Percentiles rank a stretch among this genome's conserved stretches.
phyloP scores from a whole-genome alignment of 2,113 vertebrate genomes.

The Hippocampus zosterae region DNA sequence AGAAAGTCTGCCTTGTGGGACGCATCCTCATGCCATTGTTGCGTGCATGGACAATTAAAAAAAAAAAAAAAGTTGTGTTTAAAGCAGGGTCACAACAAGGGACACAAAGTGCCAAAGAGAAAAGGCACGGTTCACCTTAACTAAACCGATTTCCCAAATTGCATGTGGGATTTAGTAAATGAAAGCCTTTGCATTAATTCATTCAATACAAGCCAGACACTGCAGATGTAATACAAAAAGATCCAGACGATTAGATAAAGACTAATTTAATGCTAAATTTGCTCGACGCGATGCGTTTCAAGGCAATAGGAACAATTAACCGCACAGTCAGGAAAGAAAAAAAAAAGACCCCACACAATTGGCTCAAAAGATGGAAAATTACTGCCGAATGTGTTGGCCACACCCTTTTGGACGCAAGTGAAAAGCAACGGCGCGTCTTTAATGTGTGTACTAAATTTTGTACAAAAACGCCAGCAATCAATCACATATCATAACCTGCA shows the following conservation, averaged over 20 bases:
- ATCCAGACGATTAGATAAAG: constrained; percentile 46
- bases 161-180: constrained; percentile 13
- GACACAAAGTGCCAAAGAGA: not conserved
- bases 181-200: constrained; percentile 4
- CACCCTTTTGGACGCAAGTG: constrained; percentile 49
- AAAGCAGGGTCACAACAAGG: constrained; percentile 14
- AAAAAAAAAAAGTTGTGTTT: not conserved
- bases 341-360: constrained; percentile 40
- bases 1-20: constrained; percentile 34
- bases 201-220: constrained; percentile 23
- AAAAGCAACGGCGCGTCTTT: constrained; percentile 38
- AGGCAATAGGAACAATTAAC: constrained; percentile 40
- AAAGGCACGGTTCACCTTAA: not conserved
- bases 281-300: constrained; percentile 14
- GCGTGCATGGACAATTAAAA: constrained; percentile 4
- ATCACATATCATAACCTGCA: constrained; percentile 32
- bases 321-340: constrained; percentile 22
- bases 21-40: constrained; percentile 11
- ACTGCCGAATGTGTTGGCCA: constrained; percentile 41
- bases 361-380: constrained; percentile 41
- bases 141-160: constrained; percentile 1
- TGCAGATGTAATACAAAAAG: constrained; percentile 49
- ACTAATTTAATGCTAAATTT: constrained; percentile 22
- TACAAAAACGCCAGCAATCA: not conserved
- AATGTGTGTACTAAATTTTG: constrained; percentile 1